These are phyloP conservation scores for Poeciliopsis gracilis DNA, from an alignment of 2,797 vertebrate genomes.

Conservation along the genomic window DNA sequence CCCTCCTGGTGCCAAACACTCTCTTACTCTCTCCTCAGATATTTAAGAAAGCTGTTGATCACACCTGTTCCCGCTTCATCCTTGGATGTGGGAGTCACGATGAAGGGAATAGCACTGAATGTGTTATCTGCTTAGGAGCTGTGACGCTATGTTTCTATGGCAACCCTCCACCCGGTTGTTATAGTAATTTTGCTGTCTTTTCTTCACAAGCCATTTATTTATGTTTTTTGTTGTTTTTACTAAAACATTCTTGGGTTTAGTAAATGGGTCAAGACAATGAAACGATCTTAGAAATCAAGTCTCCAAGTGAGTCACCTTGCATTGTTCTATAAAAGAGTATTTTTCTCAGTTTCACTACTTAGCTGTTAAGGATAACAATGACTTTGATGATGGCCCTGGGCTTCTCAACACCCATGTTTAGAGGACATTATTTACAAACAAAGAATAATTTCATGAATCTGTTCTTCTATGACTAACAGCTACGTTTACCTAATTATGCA, in stretches of 20 bases:
- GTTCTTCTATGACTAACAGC: constrained; percentile 67
- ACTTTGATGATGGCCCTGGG: constrained; percentile 22
- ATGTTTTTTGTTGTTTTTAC: constrained; percentile 50
- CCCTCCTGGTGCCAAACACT: constrained; percentile 38
- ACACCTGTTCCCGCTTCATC: constrained; percentile 70
- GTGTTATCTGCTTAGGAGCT: constrained; percentile 75
- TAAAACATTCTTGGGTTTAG: constrained; percentile 36
- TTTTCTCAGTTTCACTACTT: constrained; percentile 2
- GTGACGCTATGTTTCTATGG: constrained; percentile 79
- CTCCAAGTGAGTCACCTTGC: not conserved
- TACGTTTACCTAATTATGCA: constrained; percentile 75
- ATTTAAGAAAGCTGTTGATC: constrained; percentile 74
- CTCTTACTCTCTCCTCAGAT: constrained; percentile 44
- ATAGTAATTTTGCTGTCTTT: constrained; percentile 68
- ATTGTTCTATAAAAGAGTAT: constrained; percentile 5
- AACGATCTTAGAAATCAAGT: constrained; percentile 21
- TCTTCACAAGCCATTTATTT: not conserved
- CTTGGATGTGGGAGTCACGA: constrained; percentile 65
- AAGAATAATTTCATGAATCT: constrained; percentile 70
- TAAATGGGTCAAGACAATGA: constrained; percentile 32
- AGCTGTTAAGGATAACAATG: constrained; percentile 27
- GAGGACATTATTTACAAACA: constrained; percentile 64
- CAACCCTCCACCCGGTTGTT: constrained; percentile 75
- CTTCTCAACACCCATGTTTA: constrained; percentile 52
- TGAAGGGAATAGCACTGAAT: constrained; percentile 67